phyloP scores from a whole-genome alignment of 2,888 invertebrate species.

The Ectemnius cavifrons region DNA sequence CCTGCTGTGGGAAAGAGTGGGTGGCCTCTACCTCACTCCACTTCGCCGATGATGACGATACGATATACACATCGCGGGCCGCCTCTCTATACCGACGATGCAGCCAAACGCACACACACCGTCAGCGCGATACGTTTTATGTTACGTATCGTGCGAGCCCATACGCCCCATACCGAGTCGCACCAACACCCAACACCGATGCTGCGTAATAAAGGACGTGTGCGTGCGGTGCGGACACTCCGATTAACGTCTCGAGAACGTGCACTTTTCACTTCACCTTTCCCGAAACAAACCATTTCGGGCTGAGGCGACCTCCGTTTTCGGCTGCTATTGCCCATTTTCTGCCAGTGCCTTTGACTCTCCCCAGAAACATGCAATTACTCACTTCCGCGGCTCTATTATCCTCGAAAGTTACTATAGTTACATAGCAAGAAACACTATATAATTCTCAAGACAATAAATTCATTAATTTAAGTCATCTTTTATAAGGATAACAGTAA shows the following conservation, averaged over 20 bases:
- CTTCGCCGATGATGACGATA: constrained; percentile 69
- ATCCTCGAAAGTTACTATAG: too few species aligned
- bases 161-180: constrained; percentile 1
- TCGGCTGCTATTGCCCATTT: too few species aligned
- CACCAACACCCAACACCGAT: constrained; percentile 39
- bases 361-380: too few species aligned
- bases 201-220: constrained; percentile 57
- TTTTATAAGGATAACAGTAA: too few species aligned
- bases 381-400: too few species aligned
- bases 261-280: constrained; percentile 22
- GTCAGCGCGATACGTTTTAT: constrained; percentile 14
- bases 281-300: too few species aligned
- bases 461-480: too few species aligned
- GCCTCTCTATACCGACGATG: constrained; percentile 19
- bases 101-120: constrained; percentile 6
- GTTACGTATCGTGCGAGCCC: constrained; percentile 25
- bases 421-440: too few species aligned
- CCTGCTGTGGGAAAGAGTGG: constrained; percentile 91
- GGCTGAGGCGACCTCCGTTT: too few species aligned
- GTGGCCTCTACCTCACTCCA: constrained; percentile 83
- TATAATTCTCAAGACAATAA: too few species aligned
- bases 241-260: constrained; percentile 24
- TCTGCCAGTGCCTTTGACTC: neutral
- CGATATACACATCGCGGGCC: constrained; percentile 57
- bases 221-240: constrained; percentile 29